Conservation (phyloP, 2,797 vertebrate species). For the Pteronotus mesoamericanus region DNA sequence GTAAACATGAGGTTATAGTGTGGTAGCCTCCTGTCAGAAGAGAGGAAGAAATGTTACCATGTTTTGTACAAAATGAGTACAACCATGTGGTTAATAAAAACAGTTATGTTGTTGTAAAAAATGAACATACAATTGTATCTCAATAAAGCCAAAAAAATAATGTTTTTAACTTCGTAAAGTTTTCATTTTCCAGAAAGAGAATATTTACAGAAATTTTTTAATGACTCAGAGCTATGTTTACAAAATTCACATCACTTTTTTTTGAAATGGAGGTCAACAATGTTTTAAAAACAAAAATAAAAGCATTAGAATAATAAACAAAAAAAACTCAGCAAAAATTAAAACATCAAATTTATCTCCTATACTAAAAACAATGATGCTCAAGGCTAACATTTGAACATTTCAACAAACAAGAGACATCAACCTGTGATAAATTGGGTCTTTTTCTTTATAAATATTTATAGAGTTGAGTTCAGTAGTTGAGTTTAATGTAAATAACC, state of each 20-base stretch:
- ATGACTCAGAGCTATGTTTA: conserved; percentile 86
- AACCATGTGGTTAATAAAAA: conserved; percentile 49
- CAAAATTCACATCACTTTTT: conserved; percentile 85
- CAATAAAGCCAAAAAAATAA: not conserved
- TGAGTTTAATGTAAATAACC: not conserved
- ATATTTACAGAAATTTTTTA: conserved; percentile 90
- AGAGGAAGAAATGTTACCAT: not conserved
- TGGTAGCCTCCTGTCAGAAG: not conserved
- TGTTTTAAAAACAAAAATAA: conserved; percentile 77
- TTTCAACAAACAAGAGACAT: not conserved
- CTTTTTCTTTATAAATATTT: conserved; percentile 27
- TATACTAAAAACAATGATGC: conserved; percentile 10
- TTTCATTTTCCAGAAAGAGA: conserved; percentile 23
- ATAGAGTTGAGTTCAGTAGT: not conserved
- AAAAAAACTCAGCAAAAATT: conserved; percentile 43
- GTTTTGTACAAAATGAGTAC: conserved; percentile 1
- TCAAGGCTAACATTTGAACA: conserved; percentile 9
- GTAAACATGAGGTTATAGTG: not conserved
- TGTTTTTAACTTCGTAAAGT: not conserved
- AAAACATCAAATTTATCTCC: conserved; percentile 24
- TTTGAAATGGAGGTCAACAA: conserved; percentile 82
- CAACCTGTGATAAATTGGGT: not conserved
- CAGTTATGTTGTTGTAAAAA: not conserved
- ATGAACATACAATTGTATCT: not conserved
- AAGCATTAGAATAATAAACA: not conserved